Conservation (phyloP, 2,797 vertebrate species). For the Pipistrellus pipistrellus region DNA sequence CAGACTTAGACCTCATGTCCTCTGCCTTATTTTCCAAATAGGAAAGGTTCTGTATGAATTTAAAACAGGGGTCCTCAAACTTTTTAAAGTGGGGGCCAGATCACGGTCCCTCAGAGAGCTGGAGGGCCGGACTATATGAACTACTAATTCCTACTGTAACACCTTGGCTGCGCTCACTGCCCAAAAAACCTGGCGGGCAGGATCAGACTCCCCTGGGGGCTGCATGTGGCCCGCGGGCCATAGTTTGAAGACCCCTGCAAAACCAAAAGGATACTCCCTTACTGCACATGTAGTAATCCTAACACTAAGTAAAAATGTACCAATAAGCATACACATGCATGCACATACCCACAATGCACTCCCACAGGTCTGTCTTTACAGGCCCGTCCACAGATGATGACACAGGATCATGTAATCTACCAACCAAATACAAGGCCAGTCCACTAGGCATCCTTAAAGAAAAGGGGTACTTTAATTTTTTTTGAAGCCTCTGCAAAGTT, state of each 20-base stretch:
- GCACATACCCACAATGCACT: neutral
- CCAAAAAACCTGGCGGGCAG: no score
- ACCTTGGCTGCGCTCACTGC: no score
- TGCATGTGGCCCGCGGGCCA: no score
- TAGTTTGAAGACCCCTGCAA: no score
- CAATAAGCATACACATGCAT: neutral
- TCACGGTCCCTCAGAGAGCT: no score
- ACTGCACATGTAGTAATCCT: slow-evolving; percentile 3
- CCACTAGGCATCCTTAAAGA: slow-evolving; percentile 47
- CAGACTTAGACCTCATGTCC: slow-evolving; percentile 35
- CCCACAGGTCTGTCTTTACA: neutral
- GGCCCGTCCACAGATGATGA: neutral
- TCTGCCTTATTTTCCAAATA: slow-evolving; percentile 57
- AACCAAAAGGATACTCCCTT: slow-evolving; percentile 3
- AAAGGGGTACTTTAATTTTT: slow-evolving; percentile 61
- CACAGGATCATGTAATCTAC: neutral
- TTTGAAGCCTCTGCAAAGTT: slow-evolving; percentile 70
- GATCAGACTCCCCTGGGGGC: no score
- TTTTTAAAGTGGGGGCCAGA: no score
- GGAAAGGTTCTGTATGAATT: neutral
- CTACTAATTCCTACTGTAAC: no score
- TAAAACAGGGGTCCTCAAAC: no score
- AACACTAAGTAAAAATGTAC: neutral
- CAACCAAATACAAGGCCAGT: slow-evolving; percentile 25
- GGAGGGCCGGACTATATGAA: no score